Percentiles rank a stretch among this genome's conserved stretches.
Evolutionary conservation across 1,140 invertebrate species (phyloP).

Genomic region (Danaus plexippus): DNA sequence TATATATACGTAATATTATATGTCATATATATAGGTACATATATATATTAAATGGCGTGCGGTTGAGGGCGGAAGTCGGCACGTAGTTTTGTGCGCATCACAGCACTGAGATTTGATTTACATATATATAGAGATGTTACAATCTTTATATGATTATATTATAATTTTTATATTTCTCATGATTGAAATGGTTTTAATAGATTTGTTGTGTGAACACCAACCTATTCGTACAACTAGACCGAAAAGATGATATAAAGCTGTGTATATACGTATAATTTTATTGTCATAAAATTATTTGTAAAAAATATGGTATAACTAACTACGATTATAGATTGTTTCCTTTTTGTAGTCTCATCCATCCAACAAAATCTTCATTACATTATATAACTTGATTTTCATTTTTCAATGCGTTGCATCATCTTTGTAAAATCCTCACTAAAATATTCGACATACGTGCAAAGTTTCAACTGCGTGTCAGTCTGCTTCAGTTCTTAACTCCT

Average conservation of each 20-base stretch:
- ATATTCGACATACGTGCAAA: conserved; percentile 32
- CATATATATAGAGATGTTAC: conserved; percentile 28
- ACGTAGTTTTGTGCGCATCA: conserved; percentile 34
- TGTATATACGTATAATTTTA: neutral
- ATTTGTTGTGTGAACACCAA: neutral
- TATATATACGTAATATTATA: neutral
- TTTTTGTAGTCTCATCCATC: too few species aligned
- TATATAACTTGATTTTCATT: too few species aligned
- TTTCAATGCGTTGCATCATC: conserved; percentile 13
- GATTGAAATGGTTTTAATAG: too few species aligned
- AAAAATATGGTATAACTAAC: too few species aligned
- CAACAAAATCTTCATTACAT: too few species aligned
- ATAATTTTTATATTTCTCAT: too few species aligned
- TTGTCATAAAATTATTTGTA: too few species aligned
- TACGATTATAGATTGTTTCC: too few species aligned
- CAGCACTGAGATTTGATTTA: conserved; percentile 37
- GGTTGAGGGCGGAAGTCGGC: conserved; percentile 38
- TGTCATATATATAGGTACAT: conserved; percentile 16
- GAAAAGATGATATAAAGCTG: neutral
- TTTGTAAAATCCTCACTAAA: conserved; percentile 25
- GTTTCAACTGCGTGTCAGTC: conserved; percentile 36
- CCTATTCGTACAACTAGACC: neutral
- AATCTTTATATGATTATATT: neutral
- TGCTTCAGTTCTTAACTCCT: conserved; percentile 41
- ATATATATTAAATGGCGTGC: conserved; percentile 37